phyloP scores from a whole-genome alignment of 2,113 vertebrate genomes.

The Nesogale talazaci region DNA sequence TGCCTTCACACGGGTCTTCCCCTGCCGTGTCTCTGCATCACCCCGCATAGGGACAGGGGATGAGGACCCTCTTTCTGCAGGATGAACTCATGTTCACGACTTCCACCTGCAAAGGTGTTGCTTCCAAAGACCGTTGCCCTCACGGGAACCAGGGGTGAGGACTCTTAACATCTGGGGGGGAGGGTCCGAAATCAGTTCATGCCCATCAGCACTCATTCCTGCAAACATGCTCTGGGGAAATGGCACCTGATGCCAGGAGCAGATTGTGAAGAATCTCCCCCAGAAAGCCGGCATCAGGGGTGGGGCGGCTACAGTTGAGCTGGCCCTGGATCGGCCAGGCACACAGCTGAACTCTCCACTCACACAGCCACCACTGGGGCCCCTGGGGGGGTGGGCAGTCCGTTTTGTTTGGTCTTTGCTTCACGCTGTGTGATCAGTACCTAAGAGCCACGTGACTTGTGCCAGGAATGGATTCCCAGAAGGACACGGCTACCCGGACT shows the following conservation, averaged over 20 bases:
- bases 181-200: background rate
- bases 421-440: accelerated
- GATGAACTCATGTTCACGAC: no score
- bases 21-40: no score
- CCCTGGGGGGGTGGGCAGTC: background rate
- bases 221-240: background rate
- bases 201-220: background rate
- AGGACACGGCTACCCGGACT: background rate
- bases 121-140: no score
- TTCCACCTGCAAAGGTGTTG: no score
- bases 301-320: background rate
- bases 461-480: background rate
- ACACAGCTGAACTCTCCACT: background rate
- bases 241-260: accelerated
- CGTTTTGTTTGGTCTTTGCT: background rate
- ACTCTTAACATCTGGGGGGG: no score
- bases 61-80: no score
- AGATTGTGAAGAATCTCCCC: background rate
- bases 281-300: background rate
- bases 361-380: background rate
- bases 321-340: background rate
- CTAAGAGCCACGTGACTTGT: background rate
- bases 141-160: no score
- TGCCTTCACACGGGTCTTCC: no score
- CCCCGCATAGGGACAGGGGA: no score